These are phyloP conservation scores for Sylvilagus bachmani DNA, from an alignment of 2,113 vertebrate genomes.

Conservation along the genomic window DNA sequence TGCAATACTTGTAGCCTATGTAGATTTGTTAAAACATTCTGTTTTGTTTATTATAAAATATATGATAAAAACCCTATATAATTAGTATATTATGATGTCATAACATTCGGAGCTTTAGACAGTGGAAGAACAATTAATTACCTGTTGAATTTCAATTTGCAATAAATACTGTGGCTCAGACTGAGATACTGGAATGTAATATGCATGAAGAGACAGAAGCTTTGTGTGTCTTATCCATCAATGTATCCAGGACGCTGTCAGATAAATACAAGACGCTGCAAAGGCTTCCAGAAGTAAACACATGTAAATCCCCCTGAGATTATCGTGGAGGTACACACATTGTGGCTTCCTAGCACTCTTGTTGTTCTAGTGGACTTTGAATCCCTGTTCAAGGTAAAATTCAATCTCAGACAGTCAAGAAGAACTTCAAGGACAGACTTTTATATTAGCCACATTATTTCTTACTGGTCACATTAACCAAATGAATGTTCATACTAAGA, in stretches of 20 bases:
- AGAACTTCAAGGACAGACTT: not conserved
- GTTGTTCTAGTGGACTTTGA: not conserved
- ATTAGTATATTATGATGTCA: not conserved
- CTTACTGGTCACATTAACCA: not conserved
- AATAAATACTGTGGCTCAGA: not conserved
- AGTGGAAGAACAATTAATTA: not conserved
- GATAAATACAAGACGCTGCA: not conserved
- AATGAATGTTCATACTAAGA: conserved; percentile 12
- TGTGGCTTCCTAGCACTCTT: not conserved
- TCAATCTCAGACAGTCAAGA: conserved; percentile 48
- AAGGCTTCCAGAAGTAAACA: not conserved
- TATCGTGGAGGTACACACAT: not conserved
- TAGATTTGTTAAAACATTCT: too few species aligned
- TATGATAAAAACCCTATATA: not conserved
- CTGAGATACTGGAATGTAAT: not conserved
- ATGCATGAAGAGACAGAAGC: not conserved
- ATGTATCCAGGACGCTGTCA: not conserved
- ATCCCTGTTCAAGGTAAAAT: not conserved
- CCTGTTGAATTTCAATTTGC: not conserved
- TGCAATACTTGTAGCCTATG: too few species aligned
- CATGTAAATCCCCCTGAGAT: not conserved
- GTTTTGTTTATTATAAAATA: not conserved
- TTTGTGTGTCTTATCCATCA: not conserved
- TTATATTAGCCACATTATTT: not conserved
- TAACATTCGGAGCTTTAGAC: not conserved